Evolutionary conservation across 2,888 invertebrate genomes (phyloP).

Genomic region (Hybos culiciformis): DNA sequence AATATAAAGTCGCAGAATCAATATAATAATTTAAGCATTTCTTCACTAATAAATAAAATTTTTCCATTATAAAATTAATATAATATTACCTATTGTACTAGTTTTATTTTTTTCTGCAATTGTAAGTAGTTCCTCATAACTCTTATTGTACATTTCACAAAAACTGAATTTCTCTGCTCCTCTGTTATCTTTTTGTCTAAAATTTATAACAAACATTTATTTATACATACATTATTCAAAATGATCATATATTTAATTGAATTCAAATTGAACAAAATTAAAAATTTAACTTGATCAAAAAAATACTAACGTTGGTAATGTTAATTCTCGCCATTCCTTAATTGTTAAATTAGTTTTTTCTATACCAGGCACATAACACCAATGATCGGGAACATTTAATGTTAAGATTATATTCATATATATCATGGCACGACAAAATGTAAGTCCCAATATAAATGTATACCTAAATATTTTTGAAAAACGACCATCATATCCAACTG

Average conservation of each 20-base stretch:
- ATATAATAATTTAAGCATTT: no score
- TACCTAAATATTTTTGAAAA: slow-evolving; percentile 40
- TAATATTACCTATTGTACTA: neutral
- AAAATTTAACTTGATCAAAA: neutral
- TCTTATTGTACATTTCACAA: slow-evolving; percentile 38
- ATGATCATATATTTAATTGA: no score
- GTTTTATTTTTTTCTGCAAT: neutral
- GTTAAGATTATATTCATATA: slow-evolving; percentile 42
- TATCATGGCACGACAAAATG: slow-evolving; percentile 37
- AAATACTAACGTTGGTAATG: slow-evolving; percentile 40
- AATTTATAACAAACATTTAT: slow-evolving; percentile 1
- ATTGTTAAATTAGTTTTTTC: slow-evolving; percentile 36
- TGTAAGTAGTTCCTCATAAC: slow-evolving; percentile 21
- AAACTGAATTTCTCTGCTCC: slow-evolving; percentile 32
- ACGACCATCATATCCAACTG: slow-evolving; percentile 39
- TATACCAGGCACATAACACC: slow-evolving; percentile 42
- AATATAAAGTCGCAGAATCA: no score
- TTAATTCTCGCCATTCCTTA: slow-evolving; percentile 39
- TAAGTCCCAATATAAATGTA: slow-evolving; percentile 37
- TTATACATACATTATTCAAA: no score
- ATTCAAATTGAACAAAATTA: neutral
- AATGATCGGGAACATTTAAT: slow-evolving; percentile 42
- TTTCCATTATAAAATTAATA: no score
- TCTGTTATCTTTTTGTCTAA: slow-evolving; percentile 30
- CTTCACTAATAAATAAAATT: no score